These are phyloP conservation scores for Ia io DNA, from an alignment of 2,113 vertebrate species.

Conservation along the genomic window DNA sequence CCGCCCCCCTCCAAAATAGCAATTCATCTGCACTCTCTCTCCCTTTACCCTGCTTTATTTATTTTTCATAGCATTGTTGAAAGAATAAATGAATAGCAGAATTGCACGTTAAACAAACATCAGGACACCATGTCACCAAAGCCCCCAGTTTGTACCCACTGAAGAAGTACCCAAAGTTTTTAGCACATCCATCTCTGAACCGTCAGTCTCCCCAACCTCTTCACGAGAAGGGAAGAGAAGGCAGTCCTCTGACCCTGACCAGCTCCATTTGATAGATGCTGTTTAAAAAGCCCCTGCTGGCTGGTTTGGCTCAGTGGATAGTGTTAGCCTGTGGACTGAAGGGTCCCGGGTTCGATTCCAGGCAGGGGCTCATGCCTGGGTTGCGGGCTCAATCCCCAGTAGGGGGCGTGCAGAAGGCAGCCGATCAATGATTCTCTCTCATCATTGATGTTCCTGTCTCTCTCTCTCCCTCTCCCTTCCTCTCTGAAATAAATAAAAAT, in stretches of 20 bases:
- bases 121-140: neutral
- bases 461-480: neutral
- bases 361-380: neutral
- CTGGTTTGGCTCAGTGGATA: neutral
- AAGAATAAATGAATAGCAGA: slow-evolving; percentile 2
- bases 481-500: too few relatives aligned
- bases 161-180: neutral
- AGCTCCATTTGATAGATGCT: neutral
- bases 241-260: neutral
- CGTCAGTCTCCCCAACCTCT: neutral
- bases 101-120: neutral
- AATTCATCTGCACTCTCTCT: neutral
- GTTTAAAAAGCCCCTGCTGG: neutral
- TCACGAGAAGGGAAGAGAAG: neutral
- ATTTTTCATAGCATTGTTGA: neutral
- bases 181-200: neutral
- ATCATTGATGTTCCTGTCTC: neutral
- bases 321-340: too few relatives aligned
- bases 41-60: neutral
- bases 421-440: too few relatives aligned
- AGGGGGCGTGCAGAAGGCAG: too few relatives aligned
- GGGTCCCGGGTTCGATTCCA: too few relatives aligned
- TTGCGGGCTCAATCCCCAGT: neutral
- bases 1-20: neutral
- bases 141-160: neutral